These are phyloP conservation scores for Drosophila kohkoa DNA, from an alignment of 1,140 invertebrate species.

Conservation along the genomic window DNA sequence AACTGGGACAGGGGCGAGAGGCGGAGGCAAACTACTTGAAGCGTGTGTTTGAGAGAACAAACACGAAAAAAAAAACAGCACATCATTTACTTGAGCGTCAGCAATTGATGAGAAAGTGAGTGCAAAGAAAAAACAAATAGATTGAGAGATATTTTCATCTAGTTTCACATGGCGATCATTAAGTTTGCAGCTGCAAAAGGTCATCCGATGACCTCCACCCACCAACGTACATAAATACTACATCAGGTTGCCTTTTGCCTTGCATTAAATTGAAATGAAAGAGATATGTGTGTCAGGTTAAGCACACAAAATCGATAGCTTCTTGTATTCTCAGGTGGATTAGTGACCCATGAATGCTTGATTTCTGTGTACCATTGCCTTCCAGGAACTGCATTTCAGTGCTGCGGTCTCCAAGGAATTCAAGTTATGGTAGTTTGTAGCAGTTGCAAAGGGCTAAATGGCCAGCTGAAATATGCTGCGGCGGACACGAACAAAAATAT, in stretches of 20 bases:
- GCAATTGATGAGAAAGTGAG: conserved; percentile 19
- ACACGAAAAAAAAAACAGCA: conserved; percentile 3
- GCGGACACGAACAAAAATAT: neutral
- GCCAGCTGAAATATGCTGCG: neutral
- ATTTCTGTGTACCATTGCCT: conserved; percentile 26
- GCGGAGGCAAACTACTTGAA: conserved; percentile 21
- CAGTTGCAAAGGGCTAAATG: neutral
- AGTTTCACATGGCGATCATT: conserved; percentile 50
- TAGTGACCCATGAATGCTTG: conserved; percentile 33
- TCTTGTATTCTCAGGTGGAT: conserved; percentile 35
- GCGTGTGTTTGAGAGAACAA: conserved; percentile 6
- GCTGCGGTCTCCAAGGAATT: neutral
- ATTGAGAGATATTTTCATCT: neutral
- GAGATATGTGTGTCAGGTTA: conserved; percentile 21
- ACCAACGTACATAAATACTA: neutral
- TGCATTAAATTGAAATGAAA: neutral
- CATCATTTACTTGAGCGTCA: conserved; percentile 33
- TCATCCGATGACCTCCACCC: conserved; percentile 21
- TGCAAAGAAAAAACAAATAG: neutral
- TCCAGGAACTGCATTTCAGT: conserved; percentile 13
- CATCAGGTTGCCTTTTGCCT: neutral
- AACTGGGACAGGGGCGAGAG: no score
- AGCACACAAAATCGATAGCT: conserved; percentile 37
- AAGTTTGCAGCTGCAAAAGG: conserved; percentile 38
- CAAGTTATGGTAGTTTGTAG: neutral